phyloP scores from a whole-genome alignment of 2,888 invertebrate genomes.

The Allophyes oxyacanthae region DNA sequence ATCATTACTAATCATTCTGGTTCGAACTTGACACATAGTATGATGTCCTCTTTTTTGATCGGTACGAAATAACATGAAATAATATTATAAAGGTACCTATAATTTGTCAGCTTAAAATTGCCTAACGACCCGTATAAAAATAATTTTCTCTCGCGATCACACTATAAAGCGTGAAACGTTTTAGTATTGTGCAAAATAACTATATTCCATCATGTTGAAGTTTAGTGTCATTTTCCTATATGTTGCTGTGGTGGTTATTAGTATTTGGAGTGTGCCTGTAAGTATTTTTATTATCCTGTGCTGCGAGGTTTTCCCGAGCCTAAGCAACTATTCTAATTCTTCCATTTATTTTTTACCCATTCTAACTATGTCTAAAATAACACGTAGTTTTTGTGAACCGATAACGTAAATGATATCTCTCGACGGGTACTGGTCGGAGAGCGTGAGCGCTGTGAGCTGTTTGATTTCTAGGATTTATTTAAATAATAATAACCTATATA shows the following conservation, averaged over 20 bases:
- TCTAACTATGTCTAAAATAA: no score
- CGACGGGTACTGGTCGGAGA: no score
- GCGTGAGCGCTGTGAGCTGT: no score
- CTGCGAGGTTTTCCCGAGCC: no score
- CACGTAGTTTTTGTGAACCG: no score
- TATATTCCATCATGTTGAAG: slow-evolving; percentile 34
- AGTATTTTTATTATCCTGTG: slow-evolving; percentile 4
- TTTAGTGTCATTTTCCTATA: slow-evolving; percentile 26
- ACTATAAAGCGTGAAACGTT: slow-evolving; percentile 24
- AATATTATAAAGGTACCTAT: slow-evolving; percentile 5
- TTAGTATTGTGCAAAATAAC: neutral
- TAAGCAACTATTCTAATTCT: no score
- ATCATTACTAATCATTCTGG: neutral
- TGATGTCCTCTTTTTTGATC: slow-evolving; percentile 1
- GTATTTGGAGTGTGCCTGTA: slow-evolving; percentile 26
- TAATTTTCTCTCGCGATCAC: slow-evolving; percentile 3
- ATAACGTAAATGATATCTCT: no score
- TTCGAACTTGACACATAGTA: slow-evolving; percentile 43
- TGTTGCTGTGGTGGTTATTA: slow-evolving; percentile 16
- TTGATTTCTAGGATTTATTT: no score
- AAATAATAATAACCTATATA: no score
- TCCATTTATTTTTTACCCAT: no score
- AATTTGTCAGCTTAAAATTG: slow-evolving; percentile 26
- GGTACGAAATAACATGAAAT: slow-evolving; percentile 13
- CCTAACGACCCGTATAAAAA: slow-evolving; percentile 13